Evolutionary conservation across 2,888 invertebrate genomes (phyloP), one percentile per base, ranked within the genome.

Genomic region (Geophilus truncorum): DNA sequence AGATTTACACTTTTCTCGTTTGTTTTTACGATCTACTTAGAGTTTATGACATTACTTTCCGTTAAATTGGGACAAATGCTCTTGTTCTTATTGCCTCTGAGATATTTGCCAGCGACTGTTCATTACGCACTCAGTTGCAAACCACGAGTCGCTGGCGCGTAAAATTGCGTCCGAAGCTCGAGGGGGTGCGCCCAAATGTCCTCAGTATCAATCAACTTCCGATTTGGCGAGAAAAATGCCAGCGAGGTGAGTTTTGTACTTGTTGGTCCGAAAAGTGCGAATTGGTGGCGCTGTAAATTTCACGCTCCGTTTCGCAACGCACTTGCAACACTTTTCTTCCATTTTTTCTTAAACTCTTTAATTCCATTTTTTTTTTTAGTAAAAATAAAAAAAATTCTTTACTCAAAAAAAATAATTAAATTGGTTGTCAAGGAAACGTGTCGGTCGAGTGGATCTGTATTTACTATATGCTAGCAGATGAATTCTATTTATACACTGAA

Each of bases 221-320:
- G 57, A 57, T 15, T 18, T 57, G 21, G 21, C 23, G 36, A 40
- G 36, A 57, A 23, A 57, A 57, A 57, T 5, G 57, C 57, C 23
- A 23, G 57, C 2, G 57, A 5, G 23, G 57, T 57, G 23, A 18
- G 18, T 57, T 57, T 57, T 23, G 15, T 57, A 4, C 57, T 21
- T 57, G 57, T 57, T 23, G 57, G 57, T 57, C 57, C 57, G 57
- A 57, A 57, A 57, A 57, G 57, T 57, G 57, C 57, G 57, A 57
- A 23, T 57, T 18, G 57, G 57, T 5, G 23, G 57, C 23, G 57
- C 23, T 57, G 57, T 57, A 57, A 57, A 57, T 57, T 57, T 57
- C 57, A 57, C 57, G 57, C 18, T n/a, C 18, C 21, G 21, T 57
- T 57, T 57, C 18, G 15, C 15, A 2, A 9, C 36, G 36, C 36